Conservation (phyloP, 2,888 invertebrate species). For the Xanthorhoe designata region DNA sequence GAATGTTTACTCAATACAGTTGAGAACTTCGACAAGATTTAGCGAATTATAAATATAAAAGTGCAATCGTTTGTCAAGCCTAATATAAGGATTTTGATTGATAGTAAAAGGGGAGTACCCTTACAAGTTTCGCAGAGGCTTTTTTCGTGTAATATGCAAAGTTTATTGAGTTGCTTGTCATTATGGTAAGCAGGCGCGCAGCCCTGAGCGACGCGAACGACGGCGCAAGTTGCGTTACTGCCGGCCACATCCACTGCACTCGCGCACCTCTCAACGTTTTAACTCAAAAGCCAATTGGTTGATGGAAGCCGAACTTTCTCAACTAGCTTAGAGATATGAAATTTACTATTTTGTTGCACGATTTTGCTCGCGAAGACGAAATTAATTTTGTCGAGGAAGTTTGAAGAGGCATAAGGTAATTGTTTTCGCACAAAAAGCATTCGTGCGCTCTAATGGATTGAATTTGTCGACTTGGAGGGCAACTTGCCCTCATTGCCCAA, state of each 20-base stretch:
- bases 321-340: conserved; percentile 14
- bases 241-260: conserved; percentile 5
- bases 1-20: background rate
- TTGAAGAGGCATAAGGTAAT: conserved; percentile 13
- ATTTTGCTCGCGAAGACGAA: conserved; percentile 21
- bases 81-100: background rate
- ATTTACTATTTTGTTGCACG: conserved; percentile 26
- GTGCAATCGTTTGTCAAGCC: background rate
- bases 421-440: conserved; percentile 10
- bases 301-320: conserved; percentile 34
- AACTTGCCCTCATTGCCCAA: background rate
- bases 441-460: background rate
- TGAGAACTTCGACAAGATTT: background rate
- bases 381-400: conserved; percentile 24
- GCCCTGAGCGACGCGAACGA: background rate
- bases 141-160: background rate
- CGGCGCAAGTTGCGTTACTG: conserved; percentile 7
- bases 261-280: conserved; percentile 26
- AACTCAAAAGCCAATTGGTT: conserved; percentile 35
- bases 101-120: background rate
- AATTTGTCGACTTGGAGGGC: background rate
- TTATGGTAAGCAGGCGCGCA: background rate
- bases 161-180: background rate
- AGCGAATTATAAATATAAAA: background rate
- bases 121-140: background rate